Evolutionary conservation across 2,113 vertebrate genomes (phyloP), one percentile per base, ranked within the genome.

Genomic region (Trematocara unimaculatum): DNA sequence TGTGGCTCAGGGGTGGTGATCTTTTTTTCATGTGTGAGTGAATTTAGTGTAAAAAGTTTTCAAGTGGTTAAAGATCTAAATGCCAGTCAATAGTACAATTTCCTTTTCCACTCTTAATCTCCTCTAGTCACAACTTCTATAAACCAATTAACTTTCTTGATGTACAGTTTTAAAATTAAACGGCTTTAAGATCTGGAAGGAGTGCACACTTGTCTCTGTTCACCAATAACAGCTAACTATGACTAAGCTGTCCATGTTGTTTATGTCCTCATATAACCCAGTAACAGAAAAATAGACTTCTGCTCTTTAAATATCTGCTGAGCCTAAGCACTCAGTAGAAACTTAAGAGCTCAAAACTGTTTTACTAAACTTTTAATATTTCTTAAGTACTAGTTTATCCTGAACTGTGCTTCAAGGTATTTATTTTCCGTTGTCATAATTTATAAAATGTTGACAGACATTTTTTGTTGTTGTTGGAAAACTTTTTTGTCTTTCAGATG

Each of bases 401-500:
- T 77, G 42, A 31, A 77, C 42, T 77, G 42, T 77, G 3, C 42
- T 77, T 45, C 15, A 47, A 31, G 45, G 31, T 17, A 26, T 45
- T 29, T 1, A 33, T 26, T 58, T 70, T 83, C 67, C 26, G 5
- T 26, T 74, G 17, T 49, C 26, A 49, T 77, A 31, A 74, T 0
- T 12, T 77, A 12, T 51, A 18, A 31, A 49, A 51, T 18, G 26
- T 49, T 77, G 67, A 47, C 20, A 74, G 67, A 72, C 40, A 74
- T 47, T 47, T 72, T 15, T 72, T 54, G 40, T 29, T 53, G 13
- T 67, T 67, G 40, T 29, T 58, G 67, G 5, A 47, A 72, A 72
- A 26, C 3, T 2, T 49, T 40, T 62, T 82, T 84, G 18, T 82
- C n/a, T 90, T 89, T 89, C 94, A 99, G 99, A 98, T 99, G 94